Percentiles rank a stretch among this genome's conserved stretches.
phyloP scores from a whole-genome alignment of 2,888 invertebrate genomes.

The Eumerus sabulonum region DNA sequence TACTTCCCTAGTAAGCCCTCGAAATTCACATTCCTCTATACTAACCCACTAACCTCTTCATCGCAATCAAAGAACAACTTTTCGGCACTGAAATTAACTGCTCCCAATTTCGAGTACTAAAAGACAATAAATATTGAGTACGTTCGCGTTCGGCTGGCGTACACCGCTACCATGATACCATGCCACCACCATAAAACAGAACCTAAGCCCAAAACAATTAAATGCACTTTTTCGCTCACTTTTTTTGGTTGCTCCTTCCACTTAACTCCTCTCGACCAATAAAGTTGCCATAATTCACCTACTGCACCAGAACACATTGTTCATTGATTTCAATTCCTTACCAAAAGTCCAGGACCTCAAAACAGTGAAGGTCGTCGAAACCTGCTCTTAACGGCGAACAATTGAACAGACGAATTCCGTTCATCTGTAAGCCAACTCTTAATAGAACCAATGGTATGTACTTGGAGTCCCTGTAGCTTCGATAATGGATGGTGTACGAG shows the following conservation, averaged over 20 bases:
- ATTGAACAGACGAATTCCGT: conserved; percentile 41
- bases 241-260: conserved; percentile 32
- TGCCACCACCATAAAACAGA: conserved; percentile 34
- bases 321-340: conserved; percentile 57
- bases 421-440: conserved; percentile 47
- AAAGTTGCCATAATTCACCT: conserved; percentile 67
- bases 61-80: too few relatives aligned
- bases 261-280: conserved; percentile 55
- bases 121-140: conserved; percentile 58
- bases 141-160: background rate
- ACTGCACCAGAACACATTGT: conserved; percentile 58
- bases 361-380: conserved; percentile 56
- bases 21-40: too few relatives aligned
- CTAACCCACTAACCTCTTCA: too few relatives aligned
- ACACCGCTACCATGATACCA: conserved; percentile 22
- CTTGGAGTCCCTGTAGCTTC: too few relatives aligned
- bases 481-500: too few relatives aligned
- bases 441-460: conserved; percentile 55
- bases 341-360: conserved; percentile 48
- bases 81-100: too few relatives aligned
- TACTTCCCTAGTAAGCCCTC: too few relatives aligned
- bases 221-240: conserved; percentile 48
- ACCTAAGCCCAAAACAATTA: conserved; percentile 57
- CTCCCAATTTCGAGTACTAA: conserved; percentile 50
- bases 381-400: conserved; percentile 6